Evolutionary conservation across 2,797 vertebrate genomes (phyloP).

Genomic region (Takifugu rubripes): DNA sequence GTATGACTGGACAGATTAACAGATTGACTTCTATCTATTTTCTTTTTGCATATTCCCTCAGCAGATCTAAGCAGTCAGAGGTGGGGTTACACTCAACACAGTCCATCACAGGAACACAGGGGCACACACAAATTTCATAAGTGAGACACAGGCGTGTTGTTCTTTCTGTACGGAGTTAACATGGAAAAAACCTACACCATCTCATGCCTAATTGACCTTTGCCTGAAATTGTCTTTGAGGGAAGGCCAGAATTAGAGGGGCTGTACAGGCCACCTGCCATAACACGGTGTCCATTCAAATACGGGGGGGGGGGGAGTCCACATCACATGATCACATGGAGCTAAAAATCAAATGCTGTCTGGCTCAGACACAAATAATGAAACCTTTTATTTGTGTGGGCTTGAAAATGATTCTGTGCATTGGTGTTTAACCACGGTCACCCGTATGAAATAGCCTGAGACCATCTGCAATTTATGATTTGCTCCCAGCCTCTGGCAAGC

Average conservation of each 20-base stretch:
- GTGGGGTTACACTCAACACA: no score
- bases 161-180: neutral
- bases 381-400: conserved; percentile 71
- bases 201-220: conserved; percentile 43
- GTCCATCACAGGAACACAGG: no score
- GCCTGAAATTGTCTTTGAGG: conserved; percentile 31
- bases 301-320: neutral
- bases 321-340: conserved; percentile 5
- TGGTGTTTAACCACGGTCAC: conserved; percentile 77
- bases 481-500: conserved; percentile 74
- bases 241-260: conserved; percentile 25
- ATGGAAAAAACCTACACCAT: neutral
- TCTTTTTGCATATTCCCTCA: no score
- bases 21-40: no score
- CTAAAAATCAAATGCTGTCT: conserved; percentile 51
- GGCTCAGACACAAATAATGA: conserved; percentile 58
- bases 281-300: conserved; percentile 25
- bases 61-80: no score
- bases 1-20: no score
- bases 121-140: no score
- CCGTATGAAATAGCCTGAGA: conserved; percentile 75
- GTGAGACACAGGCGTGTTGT: neutral
- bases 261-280: conserved; percentile 13
- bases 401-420: conserved; percentile 71
- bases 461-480: conserved; percentile 79